Evolutionary conservation across 2,797 vertebrate species (phyloP).

Genomic region (Notolepis coatsorum): DNA sequence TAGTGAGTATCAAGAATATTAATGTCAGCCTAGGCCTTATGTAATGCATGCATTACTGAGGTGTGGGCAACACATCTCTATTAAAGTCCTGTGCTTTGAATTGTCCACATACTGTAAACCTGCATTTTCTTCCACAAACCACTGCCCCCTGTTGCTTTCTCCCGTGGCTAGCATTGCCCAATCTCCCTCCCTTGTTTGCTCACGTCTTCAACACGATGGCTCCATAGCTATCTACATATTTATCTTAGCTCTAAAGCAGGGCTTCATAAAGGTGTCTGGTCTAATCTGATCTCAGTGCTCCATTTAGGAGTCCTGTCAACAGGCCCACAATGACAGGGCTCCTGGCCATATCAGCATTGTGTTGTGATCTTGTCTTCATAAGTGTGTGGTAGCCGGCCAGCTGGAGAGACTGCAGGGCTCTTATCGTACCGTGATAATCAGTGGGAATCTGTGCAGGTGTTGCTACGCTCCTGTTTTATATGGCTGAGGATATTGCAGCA

Average conservation of each 20-base stretch:
- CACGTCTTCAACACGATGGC: not conserved
- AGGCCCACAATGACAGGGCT: conserved; percentile 49
- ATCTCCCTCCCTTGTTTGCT: not conserved
- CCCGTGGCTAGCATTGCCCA: not conserved
- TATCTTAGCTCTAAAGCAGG: not conserved
- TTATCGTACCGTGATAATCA: conserved; percentile 72
- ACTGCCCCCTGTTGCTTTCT: not conserved
- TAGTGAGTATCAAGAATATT: too few species aligned
- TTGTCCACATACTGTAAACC: not conserved
- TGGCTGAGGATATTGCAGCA: conserved; percentile 67
- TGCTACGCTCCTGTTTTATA: conserved; percentile 46
- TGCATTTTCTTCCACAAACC: not conserved
- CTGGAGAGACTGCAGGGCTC: conserved; percentile 48
- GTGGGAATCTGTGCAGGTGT: conserved; percentile 41
- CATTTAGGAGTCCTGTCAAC: conserved; percentile 38
- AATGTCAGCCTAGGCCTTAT: too few species aligned
- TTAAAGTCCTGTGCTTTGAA: not conserved
- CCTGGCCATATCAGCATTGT: conserved; percentile 44
- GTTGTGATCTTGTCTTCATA: conserved; percentile 58
- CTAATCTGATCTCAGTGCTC: conserved; percentile 42
- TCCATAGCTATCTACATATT: conserved; percentile 38
- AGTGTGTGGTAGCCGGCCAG: conserved; percentile 67
- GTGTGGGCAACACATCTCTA: too few species aligned
- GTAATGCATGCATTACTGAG: not conserved
- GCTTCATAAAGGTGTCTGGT: conserved; percentile 19